These are phyloP conservation scores for Malthinus flaveolus DNA, from an alignment of 2,888 invertebrate species.

Conservation along the genomic window DNA sequence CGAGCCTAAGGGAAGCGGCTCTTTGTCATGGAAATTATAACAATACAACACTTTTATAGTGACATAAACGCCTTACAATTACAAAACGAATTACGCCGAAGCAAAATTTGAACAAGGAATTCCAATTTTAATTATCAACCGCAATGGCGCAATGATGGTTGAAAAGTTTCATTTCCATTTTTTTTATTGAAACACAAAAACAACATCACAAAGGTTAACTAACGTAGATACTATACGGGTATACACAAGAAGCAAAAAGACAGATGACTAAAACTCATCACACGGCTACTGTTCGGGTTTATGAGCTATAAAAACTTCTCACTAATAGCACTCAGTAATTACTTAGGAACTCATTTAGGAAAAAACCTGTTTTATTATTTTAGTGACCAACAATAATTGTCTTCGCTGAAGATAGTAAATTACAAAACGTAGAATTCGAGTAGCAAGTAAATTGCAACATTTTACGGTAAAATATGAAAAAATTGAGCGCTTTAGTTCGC, in stretches of 20 bases:
- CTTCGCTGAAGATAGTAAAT: constrained; percentile 7
- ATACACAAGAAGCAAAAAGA: constrained; percentile 22
- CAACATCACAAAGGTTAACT: constrained; percentile 21
- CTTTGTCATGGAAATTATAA: constrained; percentile 39
- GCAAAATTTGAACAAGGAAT: background rate
- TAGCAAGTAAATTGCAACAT: too few species aligned
- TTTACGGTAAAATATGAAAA: too few species aligned
- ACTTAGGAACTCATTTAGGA: constrained; percentile 21
- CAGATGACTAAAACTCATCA: constrained; percentile 32
- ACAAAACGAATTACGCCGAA: constrained; percentile 8
- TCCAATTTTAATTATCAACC: background rate
- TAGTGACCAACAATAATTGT: constrained; percentile 2
- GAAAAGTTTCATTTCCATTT: too few species aligned
- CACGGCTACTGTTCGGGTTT: constrained; percentile 36
- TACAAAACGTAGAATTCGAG: constrained; percentile 1
- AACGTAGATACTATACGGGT: too few species aligned
- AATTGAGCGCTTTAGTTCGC: too few species aligned
- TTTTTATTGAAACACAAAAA: too few species aligned
- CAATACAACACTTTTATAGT: constrained; percentile 22
- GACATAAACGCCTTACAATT: constrained; percentile 22
- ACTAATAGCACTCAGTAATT: constrained; percentile 26
- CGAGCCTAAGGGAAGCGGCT: constrained; percentile 34
- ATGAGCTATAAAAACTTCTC: constrained; percentile 34
- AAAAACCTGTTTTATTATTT: constrained; percentile 19
- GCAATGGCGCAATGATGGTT: too few species aligned